These are phyloP conservation scores for Syngnathus acus DNA, from an alignment of 2,797 vertebrate genomes.

Conservation along the genomic window DNA sequence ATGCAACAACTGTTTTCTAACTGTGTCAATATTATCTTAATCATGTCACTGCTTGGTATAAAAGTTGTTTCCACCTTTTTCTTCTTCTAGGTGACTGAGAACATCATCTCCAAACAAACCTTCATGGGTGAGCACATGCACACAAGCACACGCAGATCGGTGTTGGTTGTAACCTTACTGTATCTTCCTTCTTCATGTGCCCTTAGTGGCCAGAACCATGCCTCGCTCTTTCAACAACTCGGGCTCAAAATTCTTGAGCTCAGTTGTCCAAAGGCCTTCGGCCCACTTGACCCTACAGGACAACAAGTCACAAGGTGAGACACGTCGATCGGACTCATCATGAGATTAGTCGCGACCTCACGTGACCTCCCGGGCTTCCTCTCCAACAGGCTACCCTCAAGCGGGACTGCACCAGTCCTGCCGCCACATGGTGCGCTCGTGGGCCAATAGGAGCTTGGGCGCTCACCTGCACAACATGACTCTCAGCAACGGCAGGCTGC, in stretches of 20 bases:
- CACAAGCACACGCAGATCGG: background rate
- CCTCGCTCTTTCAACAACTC: constrained; percentile 67
- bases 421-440: constrained; percentile 73
- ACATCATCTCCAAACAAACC: constrained; percentile 67
- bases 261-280: constrained; percentile 64
- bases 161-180: background rate
- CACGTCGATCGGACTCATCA: background rate
- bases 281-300: constrained; percentile 77
- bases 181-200: background rate
- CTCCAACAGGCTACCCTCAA: constrained; percentile 28
- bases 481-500: constrained; percentile 74
- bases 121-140: constrained; percentile 67
- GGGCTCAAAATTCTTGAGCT: constrained; percentile 60
- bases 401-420: constrained; percentile 80
- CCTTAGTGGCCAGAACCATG: constrained; percentile 66
- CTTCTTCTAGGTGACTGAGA: constrained; percentile 74
- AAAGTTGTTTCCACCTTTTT: background rate
- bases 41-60: background rate
- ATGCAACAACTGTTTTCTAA: background rate
- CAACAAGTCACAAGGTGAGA: constrained; percentile 58
- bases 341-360: background rate
- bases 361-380: background rate
- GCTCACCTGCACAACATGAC: constrained; percentile 84
- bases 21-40: background rate
- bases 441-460: constrained; percentile 76